Evolutionary conservation across 2,888 invertebrate genomes (phyloP).

Genomic region (Drosophila atroscutellata): DNA sequence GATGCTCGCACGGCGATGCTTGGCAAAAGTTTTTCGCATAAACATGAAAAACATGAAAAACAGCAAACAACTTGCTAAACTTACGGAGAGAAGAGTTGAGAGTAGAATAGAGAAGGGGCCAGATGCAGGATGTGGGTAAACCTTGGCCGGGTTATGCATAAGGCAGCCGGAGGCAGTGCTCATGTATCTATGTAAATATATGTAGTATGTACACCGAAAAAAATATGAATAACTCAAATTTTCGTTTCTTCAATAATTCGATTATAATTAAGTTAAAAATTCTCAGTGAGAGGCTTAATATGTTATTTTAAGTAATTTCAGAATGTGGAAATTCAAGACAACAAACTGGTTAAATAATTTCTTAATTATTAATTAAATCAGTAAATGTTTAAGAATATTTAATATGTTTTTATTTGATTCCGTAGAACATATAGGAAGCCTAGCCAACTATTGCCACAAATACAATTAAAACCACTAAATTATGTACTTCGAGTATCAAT

Average conservation of each 20-base stretch:
- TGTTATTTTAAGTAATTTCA: not conserved
- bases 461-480: not conserved
- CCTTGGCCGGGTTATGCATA: slow-evolving; percentile 71
- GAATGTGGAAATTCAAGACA: not conserved
- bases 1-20: slow-evolving; percentile 39
- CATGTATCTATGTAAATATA: slow-evolving; percentile 36
- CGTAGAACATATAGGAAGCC: not conserved
- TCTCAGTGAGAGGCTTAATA: not conserved
- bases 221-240: not conserved
- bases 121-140: slow-evolving; percentile 16
- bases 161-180: slow-evolving; percentile 42
- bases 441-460: not conserved
- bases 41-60: slow-evolving; percentile 78
- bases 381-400: not conserved
- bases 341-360: not conserved
- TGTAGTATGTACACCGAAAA: slow-evolving; percentile 2
- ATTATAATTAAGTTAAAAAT: not conserved
- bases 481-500: not conserved
- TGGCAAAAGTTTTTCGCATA: slow-evolving; percentile 71
- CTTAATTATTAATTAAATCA: not conserved
- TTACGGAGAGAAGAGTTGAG: slow-evolving; percentile 44
- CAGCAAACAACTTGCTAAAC: slow-evolving; percentile 74
- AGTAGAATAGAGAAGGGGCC: not conserved
- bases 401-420: not conserved
- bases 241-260: not conserved